These are phyloP conservation scores for Eupristina koningsbergeri DNA, from an alignment of 1,140 invertebrate species.

Conservation along the genomic window DNA sequence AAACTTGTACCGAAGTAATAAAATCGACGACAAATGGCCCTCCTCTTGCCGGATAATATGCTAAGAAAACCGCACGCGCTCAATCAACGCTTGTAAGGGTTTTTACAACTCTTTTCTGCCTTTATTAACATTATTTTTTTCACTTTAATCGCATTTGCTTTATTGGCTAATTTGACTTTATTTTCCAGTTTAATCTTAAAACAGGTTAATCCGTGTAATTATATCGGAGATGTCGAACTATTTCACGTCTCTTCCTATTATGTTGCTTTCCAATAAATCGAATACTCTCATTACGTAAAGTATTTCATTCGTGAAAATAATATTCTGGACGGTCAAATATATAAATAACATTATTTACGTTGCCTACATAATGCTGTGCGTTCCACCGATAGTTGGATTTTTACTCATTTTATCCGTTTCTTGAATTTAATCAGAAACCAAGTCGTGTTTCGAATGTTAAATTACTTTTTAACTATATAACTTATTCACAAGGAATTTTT, in stretches of 20 bases:
- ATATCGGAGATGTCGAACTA: too few relatives aligned
- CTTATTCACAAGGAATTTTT: too few relatives aligned
- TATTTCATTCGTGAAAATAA: too few relatives aligned
- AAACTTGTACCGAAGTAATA: background rate
- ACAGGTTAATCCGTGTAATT: too few relatives aligned
- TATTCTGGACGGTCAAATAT: too few relatives aligned
- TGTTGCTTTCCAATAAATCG: too few relatives aligned
- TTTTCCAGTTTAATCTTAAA: background rate
- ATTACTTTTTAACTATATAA: background rate
- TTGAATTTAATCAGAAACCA: background rate
- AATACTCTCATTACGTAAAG: too few relatives aligned
- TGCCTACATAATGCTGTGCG: background rate
- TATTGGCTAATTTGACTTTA: background rate
- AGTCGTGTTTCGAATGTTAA: background rate
- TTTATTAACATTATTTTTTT: too few relatives aligned
- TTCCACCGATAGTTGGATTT: background rate
- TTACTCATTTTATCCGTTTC: background rate
- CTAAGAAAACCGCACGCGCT: background rate
- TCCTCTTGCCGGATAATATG: too few relatives aligned
- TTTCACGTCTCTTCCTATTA: too few relatives aligned
- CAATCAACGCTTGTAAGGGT: background rate
- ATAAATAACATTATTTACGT: background rate
- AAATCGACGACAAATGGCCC: background rate
- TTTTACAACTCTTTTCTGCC: background rate
- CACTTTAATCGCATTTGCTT: background rate